Base-by-base conservation (phyloP, 1,140 invertebrate species). In the Mylabris phalerata region DNA sequence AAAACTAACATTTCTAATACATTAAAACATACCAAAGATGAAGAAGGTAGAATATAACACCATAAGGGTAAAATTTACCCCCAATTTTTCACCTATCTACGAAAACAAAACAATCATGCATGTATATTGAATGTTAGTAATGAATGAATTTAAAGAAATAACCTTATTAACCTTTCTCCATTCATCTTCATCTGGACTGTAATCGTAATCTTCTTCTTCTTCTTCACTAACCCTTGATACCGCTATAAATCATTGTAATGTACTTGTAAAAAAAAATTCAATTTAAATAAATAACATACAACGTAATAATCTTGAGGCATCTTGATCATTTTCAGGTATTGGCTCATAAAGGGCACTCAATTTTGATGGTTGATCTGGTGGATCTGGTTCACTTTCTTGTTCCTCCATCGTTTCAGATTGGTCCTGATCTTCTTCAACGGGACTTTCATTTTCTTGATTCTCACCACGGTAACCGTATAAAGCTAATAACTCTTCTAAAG, bases 401-500 rank as follows among this genome's bases (percentile, higher is more conserved):
- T 70, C 68, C 48, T 69, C 68, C 59, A 66, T 65, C 24, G 59
- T 43, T 58, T 66, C 60, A 9, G 59, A 60, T 13, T 49, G 41
- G 19, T 61, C 60, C 9, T 51, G 47, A 27, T 69, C 66, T 42
- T 66, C 63, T 11, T 70, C 59, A 50, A 74, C 73, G 68, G 77
- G 62, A 46, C 62, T 67, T 51, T 72, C 69, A 39, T 67, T 71
- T 55, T 71, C 65, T 55, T 74, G 69, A 58, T 71, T 71, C 25
- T 72, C 75, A 46, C 67, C 78, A 60, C 75, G 79, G 77, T 84
- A 90, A 61, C 89, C 88, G 77, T 95, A 95, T 75, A 93, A 83
- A 7, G 90, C 91, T 62, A 97, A 76, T 48, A 98, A 76, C 72
- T 95, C 88, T 69, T 95, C 93, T 62, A 98, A 80, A 60, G 95